These are phyloP conservation scores for Eurois occulta DNA, from an alignment of 2,888 invertebrate species.

Conservation along the genomic window DNA sequence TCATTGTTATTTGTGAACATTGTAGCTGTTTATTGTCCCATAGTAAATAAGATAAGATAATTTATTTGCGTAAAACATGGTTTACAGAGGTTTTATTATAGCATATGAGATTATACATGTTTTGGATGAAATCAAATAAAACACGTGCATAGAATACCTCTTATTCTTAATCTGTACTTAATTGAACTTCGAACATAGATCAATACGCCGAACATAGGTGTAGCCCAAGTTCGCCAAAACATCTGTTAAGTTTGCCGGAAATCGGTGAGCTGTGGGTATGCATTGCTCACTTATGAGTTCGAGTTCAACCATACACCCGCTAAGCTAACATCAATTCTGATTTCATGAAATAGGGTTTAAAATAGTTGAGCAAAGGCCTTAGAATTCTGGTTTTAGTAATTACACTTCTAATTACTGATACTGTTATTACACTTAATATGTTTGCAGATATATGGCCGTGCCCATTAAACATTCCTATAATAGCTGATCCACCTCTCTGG, in stretches of 20 bases:
- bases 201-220: not conserved
- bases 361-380: not conserved
- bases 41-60: not conserved
- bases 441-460: slow-evolving; percentile 10
- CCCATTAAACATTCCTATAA: slow-evolving; percentile 22
- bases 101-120: no score
- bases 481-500: slow-evolving; percentile 16
- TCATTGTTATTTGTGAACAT: no score
- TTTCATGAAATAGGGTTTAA: not conserved
- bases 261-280: slow-evolving; percentile 20
- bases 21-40: not conserved
- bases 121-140: not conserved
- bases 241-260: slow-evolving; percentile 3
- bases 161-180: slow-evolving; percentile 7
- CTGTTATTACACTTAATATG: slow-evolving; percentile 12
- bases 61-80: no score
- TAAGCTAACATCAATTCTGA: not conserved
- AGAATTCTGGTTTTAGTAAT: slow-evolving; percentile 19
- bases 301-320: not conserved
- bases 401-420: slow-evolving; percentile 17
- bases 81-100: no score
- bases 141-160: not conserved
- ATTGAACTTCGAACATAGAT: slow-evolving; percentile 15
- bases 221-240: slow-evolving; percentile 29
- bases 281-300: slow-evolving; percentile 17